These are phyloP conservation scores for Cremastinae sp. DNA, from an alignment of 2,888 invertebrate species.

Conservation along the genomic window DNA sequence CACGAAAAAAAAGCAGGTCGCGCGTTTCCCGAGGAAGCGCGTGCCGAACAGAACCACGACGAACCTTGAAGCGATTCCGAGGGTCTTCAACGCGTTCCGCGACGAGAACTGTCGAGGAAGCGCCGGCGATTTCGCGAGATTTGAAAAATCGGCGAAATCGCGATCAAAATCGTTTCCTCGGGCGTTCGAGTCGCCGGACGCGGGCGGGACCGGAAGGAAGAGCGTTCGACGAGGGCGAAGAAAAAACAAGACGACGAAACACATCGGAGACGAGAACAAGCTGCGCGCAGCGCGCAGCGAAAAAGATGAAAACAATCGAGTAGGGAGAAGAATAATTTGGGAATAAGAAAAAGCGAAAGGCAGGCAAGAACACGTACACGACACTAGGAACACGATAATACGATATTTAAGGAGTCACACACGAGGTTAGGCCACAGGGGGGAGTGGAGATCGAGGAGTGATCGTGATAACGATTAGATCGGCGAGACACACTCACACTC, in stretches of 20 bases:
- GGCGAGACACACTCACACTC: constrained; percentile 36
- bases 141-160: neutral
- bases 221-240: constrained; percentile 59
- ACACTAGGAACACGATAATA: constrained; percentile 43
- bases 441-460: neutral
- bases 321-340: neutral
- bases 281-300: constrained; percentile 23
- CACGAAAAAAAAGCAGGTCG: constrained; percentile 35
- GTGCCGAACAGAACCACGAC: constrained; percentile 4
- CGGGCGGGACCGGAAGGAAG: constrained; percentile 69
- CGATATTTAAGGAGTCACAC: neutral
- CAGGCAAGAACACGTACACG: constrained; percentile 26
- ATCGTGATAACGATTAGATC: constrained; percentile 25
- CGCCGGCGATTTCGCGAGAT: neutral
- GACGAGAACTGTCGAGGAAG: constrained; percentile 18
- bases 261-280: constrained; percentile 55
- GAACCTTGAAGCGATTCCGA: constrained; percentile 11
- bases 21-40: neutral
- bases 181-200: constrained; percentile 59
- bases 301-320: constrained; percentile 16
- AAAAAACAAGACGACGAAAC: constrained; percentile 40
- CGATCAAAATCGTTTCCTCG: constrained; percentile 32
- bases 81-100: constrained; percentile 29
- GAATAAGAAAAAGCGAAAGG: constrained; percentile 17
- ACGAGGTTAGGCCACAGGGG: constrained; percentile 21